phyloP scores from a whole-genome alignment of 1,140 invertebrate genomes.

The Delia radicum region DNA sequence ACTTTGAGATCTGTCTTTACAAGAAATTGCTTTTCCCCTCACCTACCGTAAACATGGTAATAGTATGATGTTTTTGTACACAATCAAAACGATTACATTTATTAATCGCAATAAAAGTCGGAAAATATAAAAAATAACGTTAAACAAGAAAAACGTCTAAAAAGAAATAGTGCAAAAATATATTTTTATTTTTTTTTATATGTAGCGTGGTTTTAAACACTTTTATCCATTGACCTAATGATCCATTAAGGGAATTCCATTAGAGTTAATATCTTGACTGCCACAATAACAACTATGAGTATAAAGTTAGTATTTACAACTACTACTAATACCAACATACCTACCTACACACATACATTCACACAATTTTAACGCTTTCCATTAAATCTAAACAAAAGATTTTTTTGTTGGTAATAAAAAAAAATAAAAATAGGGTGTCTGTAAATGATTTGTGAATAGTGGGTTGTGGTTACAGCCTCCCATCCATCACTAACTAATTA shows the following conservation, averaged over 20 bases:
- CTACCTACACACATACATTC: too few relatives aligned
- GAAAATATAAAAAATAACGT: not conserved
- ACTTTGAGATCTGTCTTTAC: too few relatives aligned
- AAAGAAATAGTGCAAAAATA: conserved; percentile 13
- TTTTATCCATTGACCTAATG: conserved; percentile 20
- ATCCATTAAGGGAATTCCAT: conserved; percentile 14
- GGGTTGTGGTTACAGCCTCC: too few relatives aligned
- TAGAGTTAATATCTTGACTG: conserved; percentile 16
- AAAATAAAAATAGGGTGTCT: not conserved
- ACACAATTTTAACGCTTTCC: too few relatives aligned
- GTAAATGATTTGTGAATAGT: too few relatives aligned
- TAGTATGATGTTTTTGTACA: not conserved
- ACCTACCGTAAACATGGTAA: not conserved
- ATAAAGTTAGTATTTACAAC: too few relatives aligned
- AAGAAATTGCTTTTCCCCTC: not conserved
- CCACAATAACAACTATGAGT: not conserved
- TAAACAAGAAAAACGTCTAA: conserved; percentile 12
- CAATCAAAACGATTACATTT: conserved; percentile 1
- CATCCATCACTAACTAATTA: too few relatives aligned
- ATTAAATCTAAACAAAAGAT: not conserved
- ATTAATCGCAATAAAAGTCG: not conserved
- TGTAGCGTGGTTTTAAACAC: not conserved
- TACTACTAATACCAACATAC: too few relatives aligned
- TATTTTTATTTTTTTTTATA: conserved; percentile 7
- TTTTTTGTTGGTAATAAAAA: not conserved